Percentiles rank a stretch among this genome's conserved stretches.
phyloP scores from a whole-genome alignment of 2,888 invertebrate species.

The Vanessa cardui region DNA sequence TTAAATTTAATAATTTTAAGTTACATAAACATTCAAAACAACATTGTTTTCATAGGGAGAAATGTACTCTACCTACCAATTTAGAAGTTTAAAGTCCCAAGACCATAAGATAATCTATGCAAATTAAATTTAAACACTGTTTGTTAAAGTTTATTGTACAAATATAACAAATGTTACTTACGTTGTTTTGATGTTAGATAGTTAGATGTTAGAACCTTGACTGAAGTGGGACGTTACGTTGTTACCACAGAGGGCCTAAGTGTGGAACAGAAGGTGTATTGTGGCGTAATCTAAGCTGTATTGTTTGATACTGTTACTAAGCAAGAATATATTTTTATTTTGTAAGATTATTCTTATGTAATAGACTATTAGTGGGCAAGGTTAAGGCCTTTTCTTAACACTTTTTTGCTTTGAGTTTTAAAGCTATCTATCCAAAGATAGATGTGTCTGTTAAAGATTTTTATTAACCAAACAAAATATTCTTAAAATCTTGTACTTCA shows the following conservation, averaged over 20 bases:
- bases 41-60: slow-evolving; percentile 50
- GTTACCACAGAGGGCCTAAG: slow-evolving; percentile 77
- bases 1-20: slow-evolving; percentile 35
- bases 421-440: no score
- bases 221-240: slow-evolving; percentile 74
- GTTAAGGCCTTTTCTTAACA: slow-evolving; percentile 19
- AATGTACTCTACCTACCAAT: slow-evolving; percentile 52
- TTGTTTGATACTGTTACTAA: slow-evolving; percentile 57
- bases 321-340: slow-evolving; percentile 38
- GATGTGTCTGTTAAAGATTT: no score
- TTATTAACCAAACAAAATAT: no score
- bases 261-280: slow-evolving; percentile 70
- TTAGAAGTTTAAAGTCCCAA: neutral
- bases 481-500: no score
- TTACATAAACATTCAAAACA: slow-evolving; percentile 38
- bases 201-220: slow-evolving; percentile 72
- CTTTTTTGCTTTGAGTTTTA: neutral
- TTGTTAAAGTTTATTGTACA: neutral
- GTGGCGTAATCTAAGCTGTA: slow-evolving; percentile 61
- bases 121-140: neutral
- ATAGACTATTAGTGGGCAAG: slow-evolving; percentile 19
- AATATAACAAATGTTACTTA: slow-evolving; percentile 28
- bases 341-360: slow-evolving; percentile 21
- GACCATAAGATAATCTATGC: neutral
- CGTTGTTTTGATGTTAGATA: slow-evolving; percentile 24